Percentiles rank a stretch among this genome's conserved stretches.
Evolutionary conservation across 2,113 vertebrate genomes (phyloP).

Genomic region (Dolichallabes microphthalmus): DNA sequence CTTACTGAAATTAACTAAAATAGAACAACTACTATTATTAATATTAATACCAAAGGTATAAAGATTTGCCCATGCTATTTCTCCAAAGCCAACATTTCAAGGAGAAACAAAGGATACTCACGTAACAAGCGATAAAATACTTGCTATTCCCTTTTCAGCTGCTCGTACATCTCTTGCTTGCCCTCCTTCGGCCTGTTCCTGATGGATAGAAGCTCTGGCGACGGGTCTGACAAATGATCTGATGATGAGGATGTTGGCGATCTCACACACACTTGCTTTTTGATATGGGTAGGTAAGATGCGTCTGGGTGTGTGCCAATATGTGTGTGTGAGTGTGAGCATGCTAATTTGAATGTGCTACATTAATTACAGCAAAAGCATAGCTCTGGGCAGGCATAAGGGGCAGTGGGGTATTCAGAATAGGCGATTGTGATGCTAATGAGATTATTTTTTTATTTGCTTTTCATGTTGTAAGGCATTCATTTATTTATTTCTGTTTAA

Average conservation of each 20-base stretch:
- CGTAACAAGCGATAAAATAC: constrained; percentile 51
- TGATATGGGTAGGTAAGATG: constrained; percentile 8
- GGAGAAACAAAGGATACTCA: constrained; percentile 51
- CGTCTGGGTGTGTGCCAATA: neutral
- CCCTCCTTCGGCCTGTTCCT: constrained; percentile 32
- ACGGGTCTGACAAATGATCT: constrained; percentile 10
- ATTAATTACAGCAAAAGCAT: constrained; percentile 50
- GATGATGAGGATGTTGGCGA: constrained; percentile 1
- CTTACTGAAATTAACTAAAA: neutral
- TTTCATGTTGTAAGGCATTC: constrained; percentile 23
- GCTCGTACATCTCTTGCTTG: constrained; percentile 28
- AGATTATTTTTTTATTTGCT: constrained; percentile 14
- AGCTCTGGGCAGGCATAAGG: constrained; percentile 34
- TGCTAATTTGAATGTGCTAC: constrained; percentile 42
- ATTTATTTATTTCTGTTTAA: constrained; percentile 33
- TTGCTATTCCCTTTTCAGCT: constrained; percentile 46
- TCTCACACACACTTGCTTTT: neutral
- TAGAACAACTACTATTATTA: neutral
- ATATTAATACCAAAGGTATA: neutral
- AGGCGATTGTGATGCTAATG: constrained; percentile 56
- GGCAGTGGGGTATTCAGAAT: constrained; percentile 42
- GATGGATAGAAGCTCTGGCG: neutral
- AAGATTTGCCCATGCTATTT: neutral
- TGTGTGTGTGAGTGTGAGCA: constrained; percentile 13
- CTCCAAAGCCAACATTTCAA: neutral